Evolutionary conservation across 2,888 invertebrate species (phyloP), one percentile per base, ranked within the genome.

Genomic region (Sylvicola fuscatus): DNA sequence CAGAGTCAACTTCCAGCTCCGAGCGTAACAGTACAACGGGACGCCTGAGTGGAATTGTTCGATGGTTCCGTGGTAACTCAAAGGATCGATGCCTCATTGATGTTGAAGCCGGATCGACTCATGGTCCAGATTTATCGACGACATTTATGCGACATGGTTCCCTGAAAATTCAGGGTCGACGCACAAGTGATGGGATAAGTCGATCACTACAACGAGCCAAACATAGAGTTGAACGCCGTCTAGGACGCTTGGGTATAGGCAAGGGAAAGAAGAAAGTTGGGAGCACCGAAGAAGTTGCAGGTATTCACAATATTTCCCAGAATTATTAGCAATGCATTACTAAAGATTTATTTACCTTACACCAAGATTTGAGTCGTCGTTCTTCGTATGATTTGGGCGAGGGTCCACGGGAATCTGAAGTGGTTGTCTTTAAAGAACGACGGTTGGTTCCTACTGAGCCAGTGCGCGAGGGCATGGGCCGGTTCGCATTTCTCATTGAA

Each of bases 401-500:
- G 47, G 76, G 78, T 0, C 76, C 77, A 0, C 68, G 81, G 7
- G 86, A 86, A 46, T 82, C 84, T 0, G 90, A 90, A 53, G 82
- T 84, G 44, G 81, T 90, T 1, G 72, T 89, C 2, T 58, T 90
- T 31, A 86, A 87, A 51, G 84, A 93, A 47, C 68, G 92, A 35
- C 74, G 83, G 43, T 56, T 93, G 36, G 86, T 95, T 11, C 72
- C 83, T 14, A 70, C 72, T 0, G 66, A 68, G 32, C 72, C 78
- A 0, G 66, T 97, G 12, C 77, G 76, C 47, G 76, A 80, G n/a
- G 97, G 97, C 7, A 80, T 93, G 65, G 63, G 80, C 27, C 64
- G 95, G 31, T 80, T 98, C 51, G 79, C 81, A 32, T 92, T 98
- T 55, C 62, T 98, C 26, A 56, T 98, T 43, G 97, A 98, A 58